Evolutionary conservation across 2,113 vertebrate species (phyloP).

Genomic region (Ailurus styani): DNA sequence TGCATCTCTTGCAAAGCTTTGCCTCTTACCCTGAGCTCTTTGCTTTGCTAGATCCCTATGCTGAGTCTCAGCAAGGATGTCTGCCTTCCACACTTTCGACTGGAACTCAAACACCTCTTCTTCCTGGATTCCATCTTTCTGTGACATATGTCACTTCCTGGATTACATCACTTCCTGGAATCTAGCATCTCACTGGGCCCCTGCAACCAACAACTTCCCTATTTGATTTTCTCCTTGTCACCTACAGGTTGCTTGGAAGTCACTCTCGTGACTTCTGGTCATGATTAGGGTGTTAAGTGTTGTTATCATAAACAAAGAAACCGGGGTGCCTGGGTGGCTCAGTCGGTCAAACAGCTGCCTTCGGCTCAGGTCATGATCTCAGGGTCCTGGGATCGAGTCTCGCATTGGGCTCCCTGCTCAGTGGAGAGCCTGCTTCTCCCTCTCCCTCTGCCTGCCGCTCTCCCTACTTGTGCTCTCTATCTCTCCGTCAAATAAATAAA

Average conservation of each 20-base stretch:
- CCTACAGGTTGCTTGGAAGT: background rate
- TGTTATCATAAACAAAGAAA: background rate
- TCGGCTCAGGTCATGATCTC: no score
- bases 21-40: background rate
- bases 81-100: background rate
- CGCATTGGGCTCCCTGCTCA: no score
- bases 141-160: background rate
- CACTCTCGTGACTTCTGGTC: no score
- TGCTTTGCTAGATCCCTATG: background rate
- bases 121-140: background rate
- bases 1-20: background rate
- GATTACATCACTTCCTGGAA: background rate
- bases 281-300: background rate
- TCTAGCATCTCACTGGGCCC: background rate
- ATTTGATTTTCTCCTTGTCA: background rate
- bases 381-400: no score
- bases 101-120: background rate
- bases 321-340: no score
- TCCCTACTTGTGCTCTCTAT: no score
- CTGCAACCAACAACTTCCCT: background rate
- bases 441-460: no score
- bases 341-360: no score
- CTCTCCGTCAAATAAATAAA: no score
- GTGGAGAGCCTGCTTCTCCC: no score
- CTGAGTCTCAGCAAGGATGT: background rate